Base-by-base conservation (phyloP, 2,797 vertebrate species). In the Syncerus caffer region DNA sequence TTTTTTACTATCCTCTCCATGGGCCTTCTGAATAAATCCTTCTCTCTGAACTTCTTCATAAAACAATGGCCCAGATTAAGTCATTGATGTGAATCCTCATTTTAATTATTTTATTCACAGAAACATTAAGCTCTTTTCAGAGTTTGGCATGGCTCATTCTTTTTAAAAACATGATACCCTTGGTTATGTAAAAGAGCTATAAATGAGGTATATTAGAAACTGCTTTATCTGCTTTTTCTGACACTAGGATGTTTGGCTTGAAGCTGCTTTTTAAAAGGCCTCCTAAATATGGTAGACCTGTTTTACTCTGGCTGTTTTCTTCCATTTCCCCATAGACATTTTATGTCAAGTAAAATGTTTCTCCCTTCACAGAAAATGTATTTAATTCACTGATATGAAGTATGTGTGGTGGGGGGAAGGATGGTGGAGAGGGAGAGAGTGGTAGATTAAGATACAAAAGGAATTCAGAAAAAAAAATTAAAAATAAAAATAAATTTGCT, bases 81-180 rank as follows among this genome's bases (percentile, higher is more conserved):
- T 85, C 95, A 90, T 62, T 93, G 83, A 92, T 94, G 64, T 83
- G 94, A 89, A 91, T 67, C 88, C 95, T 96, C 88, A 53, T 58
- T 94, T 96, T 96, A 96, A 96, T 98, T 97, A 94, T 94, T 84
- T 96, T 87, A 97, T 94, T 97, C 97, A 96, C 90, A 96, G 88
- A 97, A 94, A 97, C 93, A 96, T 93, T 88, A 97, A 89, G 95
- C 64, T 91, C 97, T 93, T 97, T 97, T 96, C 97, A 98, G 91
- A 95, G 55, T 62, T 62, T 19, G 4, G 27, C 58, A 1, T 7
- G 45, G 89, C n/a, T 96, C 64, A 47, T 53, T 91, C 96, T 95
- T 67, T 94, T 58, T 29, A 51, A 97, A 92, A 85, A 57, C 8
- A 50, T 38, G 47, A 93, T 89, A 53, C 17, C 55, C 57, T 47